Evolutionary conservation across 2,797 vertebrate genomes (phyloP).

Genomic region (Micrastur ruficollis): DNA sequence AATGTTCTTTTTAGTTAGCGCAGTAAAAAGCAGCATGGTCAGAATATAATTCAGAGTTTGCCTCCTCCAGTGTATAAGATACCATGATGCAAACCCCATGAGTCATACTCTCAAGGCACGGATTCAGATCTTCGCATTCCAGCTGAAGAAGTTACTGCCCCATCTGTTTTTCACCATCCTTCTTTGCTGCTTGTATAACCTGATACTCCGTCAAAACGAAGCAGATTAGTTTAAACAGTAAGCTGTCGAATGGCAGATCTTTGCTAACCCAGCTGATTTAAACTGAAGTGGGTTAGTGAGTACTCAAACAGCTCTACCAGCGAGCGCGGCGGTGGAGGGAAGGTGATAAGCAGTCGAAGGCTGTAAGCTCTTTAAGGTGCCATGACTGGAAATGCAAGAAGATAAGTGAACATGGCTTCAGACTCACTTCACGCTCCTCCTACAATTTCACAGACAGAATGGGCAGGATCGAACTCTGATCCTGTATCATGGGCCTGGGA

Average conservation of each 20-base stretch:
- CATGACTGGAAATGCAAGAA: background rate
- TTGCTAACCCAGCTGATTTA: background rate
- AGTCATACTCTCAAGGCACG: constrained; percentile 10
- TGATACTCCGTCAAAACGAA: background rate
- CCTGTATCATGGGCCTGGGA: background rate
- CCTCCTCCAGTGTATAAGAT: background rate
- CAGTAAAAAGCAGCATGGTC: constrained; percentile 22
- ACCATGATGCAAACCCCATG: background rate
- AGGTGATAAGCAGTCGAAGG: background rate
- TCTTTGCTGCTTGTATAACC: background rate
- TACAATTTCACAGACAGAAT: background rate
- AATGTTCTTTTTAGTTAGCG: constrained; percentile 27
- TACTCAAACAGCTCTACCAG: background rate
- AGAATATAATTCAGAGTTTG: background rate
- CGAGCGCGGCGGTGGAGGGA: accelerated
- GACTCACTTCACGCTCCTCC: background rate
- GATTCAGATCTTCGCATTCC: background rate
- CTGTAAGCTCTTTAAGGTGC: background rate
- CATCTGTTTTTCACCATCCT: constrained; percentile 32
- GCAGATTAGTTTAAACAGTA: background rate
- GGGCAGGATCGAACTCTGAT: background rate
- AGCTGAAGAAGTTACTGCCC: constrained; percentile 27
- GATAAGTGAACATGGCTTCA: background rate
- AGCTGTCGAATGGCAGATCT: background rate
- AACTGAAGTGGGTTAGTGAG: background rate